These are phyloP conservation scores for Capromys pilorides DNA, from an alignment of 2,797 vertebrate species.

Conservation along the genomic window DNA sequence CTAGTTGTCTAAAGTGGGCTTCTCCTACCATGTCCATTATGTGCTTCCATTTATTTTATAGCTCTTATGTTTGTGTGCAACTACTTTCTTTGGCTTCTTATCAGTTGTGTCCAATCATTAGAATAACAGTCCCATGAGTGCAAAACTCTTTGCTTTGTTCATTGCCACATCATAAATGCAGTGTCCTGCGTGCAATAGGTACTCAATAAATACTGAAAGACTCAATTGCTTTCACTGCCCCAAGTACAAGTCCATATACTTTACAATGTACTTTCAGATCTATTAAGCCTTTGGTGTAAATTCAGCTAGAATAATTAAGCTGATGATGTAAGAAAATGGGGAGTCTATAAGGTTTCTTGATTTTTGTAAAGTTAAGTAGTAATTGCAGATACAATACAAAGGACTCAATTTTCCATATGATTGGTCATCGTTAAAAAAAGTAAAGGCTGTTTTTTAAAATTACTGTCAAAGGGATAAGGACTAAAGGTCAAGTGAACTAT, in stretches of 20 bases:
- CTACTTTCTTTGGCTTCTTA: background rate
- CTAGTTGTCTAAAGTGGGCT: background rate
- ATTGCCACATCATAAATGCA: background rate
- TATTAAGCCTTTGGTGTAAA: background rate
- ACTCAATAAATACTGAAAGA: conserved; percentile 16
- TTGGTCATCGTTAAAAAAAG: conserved; percentile 59
- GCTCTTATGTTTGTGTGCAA: background rate
- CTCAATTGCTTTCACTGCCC: background rate
- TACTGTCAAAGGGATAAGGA: conserved; percentile 55
- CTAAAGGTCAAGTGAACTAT: conserved; percentile 58
- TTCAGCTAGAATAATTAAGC: conserved; percentile 49
- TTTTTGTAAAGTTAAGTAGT: conserved; percentile 43
- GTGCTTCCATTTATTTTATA: background rate
- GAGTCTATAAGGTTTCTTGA: background rate
- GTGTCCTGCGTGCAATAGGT: background rate
- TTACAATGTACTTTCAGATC: conserved; percentile 19
- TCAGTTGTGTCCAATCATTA: background rate
- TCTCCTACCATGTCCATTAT: background rate
- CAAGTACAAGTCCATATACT: background rate
- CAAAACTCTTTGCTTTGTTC: background rate
- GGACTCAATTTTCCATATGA: conserved; percentile 71
- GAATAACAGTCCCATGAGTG: background rate
- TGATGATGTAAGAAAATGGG: background rate
- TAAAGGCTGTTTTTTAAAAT: conserved; percentile 26
- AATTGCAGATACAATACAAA: conserved; percentile 48